Conservation (phyloP, 2,888 invertebrate species). For the Argyresthia goedartella region DNA sequence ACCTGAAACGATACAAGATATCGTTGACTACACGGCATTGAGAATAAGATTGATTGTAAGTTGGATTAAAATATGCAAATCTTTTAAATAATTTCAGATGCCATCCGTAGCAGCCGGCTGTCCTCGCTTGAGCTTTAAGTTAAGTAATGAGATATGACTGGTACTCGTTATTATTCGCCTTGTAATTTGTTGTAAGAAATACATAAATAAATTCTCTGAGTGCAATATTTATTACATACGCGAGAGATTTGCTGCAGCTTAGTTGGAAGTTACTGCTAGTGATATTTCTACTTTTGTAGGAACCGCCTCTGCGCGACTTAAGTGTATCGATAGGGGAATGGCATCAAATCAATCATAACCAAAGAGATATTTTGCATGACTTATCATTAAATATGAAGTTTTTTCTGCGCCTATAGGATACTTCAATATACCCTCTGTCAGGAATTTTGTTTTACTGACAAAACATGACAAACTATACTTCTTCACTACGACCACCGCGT, state of each 20-base stretch:
- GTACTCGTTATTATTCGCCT: conserved; percentile 54
- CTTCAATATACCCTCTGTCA: too few relatives aligned
- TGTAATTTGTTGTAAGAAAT: conserved; percentile 46
- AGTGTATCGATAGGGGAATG: too few relatives aligned
- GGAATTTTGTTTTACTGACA: too few relatives aligned
- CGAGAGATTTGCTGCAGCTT: conserved; percentile 39
- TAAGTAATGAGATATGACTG: conserved; percentile 64
- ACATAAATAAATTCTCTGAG: conserved; percentile 25
- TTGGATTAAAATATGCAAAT: conserved; percentile 13
- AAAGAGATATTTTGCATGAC: too few relatives aligned
- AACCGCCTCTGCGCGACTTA: too few relatives aligned
- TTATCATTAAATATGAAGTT: too few relatives aligned
- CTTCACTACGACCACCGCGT: too few relatives aligned
- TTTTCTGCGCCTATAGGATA: too few relatives aligned
- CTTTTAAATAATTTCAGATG: conserved; percentile 27
- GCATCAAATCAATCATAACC: too few relatives aligned
- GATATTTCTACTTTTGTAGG: conserved; percentile 9
- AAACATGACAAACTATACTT: too few relatives aligned
- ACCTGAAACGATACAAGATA: background rate
- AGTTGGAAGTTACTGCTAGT: conserved; percentile 24
- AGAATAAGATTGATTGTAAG: too few relatives aligned
- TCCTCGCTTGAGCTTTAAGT: conserved; percentile 52
- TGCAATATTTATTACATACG: background rate
- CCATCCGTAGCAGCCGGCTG: conserved; percentile 43
- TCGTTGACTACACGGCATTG: too few relatives aligned